A percentile compares a stretch with the other conserved stretches of the same genome.
These are phyloP conservation scores for Grammomys dolichurus DNA, from an alignment of 2,113 vertebrate species.

Conservation along the genomic window DNA sequence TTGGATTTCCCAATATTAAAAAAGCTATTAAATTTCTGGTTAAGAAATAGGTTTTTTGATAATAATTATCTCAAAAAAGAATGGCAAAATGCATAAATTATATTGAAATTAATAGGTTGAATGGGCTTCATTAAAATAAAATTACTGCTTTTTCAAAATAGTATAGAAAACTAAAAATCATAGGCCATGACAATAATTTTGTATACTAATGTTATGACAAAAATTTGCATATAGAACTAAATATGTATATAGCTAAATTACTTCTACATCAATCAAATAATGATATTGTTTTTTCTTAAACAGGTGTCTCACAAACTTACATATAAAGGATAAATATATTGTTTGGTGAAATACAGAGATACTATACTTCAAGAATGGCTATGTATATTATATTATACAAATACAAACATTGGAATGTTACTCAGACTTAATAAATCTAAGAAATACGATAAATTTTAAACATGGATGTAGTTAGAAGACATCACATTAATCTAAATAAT, in stretches of 20 bases:
- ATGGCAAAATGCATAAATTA: neutral
- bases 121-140: neutral
- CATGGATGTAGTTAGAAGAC: neutral
- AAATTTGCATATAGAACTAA: neutral
- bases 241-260: neutral
- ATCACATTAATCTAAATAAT: neutral
- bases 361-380: too few relatives aligned
- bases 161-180: neutral
- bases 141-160: neutral
- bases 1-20: neutral
- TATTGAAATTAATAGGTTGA: neutral
- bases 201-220: neutral
- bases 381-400: neutral
- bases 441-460: neutral
- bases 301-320: neutral
- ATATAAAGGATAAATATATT: neutral
- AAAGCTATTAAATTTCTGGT: neutral
- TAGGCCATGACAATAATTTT: neutral
- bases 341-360: neutral
- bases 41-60: neutral
- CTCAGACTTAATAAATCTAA: neutral
- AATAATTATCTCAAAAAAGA: neutral
- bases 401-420: neutral
- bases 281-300: neutral
- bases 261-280: neutral